Percentiles rank a stretch among this genome's conserved stretches.
These are phyloP conservation scores for Muntiacus muntjak DNA, from an alignment of 2,113 vertebrate species.

Conservation along the genomic window DNA sequence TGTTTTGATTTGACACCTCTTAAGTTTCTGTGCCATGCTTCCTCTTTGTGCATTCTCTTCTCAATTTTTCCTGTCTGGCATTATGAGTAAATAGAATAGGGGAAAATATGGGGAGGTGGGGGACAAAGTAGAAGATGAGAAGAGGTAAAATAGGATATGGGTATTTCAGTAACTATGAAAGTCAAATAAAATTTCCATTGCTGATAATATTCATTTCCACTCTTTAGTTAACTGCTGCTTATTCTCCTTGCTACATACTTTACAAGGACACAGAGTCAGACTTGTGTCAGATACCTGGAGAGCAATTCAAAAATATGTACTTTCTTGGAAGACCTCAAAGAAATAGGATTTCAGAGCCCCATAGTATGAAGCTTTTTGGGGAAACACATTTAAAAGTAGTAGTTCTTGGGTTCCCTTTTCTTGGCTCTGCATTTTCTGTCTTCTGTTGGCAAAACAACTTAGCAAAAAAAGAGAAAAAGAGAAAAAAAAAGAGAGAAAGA, in stretches of 20 bases:
- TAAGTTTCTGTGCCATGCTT: background rate
- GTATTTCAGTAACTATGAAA: background rate
- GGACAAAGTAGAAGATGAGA: background rate
- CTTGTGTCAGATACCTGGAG: constrained; percentile 19
- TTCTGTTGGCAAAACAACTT: background rate
- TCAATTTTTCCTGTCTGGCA: background rate
- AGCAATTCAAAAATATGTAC: constrained; percentile 43
- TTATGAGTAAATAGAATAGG: constrained; percentile 16
- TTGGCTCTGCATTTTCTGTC: background rate
- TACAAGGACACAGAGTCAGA: background rate
- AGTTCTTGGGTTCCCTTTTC: constrained; percentile 5
- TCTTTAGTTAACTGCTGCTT: background rate
- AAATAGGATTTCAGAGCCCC: background rate
- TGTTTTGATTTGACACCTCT: background rate
- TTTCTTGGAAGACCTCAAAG: constrained; percentile 46
- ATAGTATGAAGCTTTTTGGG: background rate
- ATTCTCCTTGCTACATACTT: background rate
- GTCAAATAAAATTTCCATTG: background rate
- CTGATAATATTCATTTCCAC: background rate
- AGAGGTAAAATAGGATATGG: background rate
- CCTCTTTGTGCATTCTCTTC: background rate
- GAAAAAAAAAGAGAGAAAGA: background rate
- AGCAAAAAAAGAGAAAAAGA: background rate
- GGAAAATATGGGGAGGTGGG: background rate
- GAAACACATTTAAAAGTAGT: background rate